phyloP scores from a whole-genome alignment of 2,113 vertebrate species.

The Zosterops borbonicus region DNA sequence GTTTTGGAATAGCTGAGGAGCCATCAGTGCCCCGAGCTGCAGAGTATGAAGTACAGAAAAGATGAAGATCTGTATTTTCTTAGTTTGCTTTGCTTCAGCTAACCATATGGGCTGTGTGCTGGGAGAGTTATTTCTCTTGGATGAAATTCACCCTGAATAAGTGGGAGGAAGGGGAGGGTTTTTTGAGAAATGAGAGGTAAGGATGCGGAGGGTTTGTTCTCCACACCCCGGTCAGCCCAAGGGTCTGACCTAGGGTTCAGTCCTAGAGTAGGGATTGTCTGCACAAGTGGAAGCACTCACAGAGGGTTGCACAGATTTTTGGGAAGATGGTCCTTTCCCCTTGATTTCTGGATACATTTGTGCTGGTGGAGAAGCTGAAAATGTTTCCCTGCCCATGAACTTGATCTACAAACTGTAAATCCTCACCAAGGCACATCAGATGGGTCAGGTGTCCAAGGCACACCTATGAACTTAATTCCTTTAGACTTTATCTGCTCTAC shows the following conservation, averaged over 20 bases:
- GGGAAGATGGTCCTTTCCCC: background rate
- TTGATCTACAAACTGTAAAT: background rate
- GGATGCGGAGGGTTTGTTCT: background rate
- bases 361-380: background rate
- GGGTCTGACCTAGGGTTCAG: background rate
- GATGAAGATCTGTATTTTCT: background rate
- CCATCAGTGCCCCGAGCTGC: background rate
- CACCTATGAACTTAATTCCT: background rate
- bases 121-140: background rate
- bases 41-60: background rate
- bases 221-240: background rate
- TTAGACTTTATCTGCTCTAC: background rate
- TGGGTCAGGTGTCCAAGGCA: background rate
- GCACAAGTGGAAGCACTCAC: background rate
- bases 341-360: background rate
- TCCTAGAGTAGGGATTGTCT: background rate
- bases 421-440: background rate
- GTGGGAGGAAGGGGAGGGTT: background rate
- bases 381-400: background rate
- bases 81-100: background rate
- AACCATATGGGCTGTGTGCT: background rate
- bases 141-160: background rate
- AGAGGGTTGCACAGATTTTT: background rate
- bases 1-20: background rate
- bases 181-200: background rate